Evolutionary conservation across 2,888 invertebrate genomes (phyloP), one percentile per base, ranked within the genome.

Genomic region (Heliconius aoede): DNA sequence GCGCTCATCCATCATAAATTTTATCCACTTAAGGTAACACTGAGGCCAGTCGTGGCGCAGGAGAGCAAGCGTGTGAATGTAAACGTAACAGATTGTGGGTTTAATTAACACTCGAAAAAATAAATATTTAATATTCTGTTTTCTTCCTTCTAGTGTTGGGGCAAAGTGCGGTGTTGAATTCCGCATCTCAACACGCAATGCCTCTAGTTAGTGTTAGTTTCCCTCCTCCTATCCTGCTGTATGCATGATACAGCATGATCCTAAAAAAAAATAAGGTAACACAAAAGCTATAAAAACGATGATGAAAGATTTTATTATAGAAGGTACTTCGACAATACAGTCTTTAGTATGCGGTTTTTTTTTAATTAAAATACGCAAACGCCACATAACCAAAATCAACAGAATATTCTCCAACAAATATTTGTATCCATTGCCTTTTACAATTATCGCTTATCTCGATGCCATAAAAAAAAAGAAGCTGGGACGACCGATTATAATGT

Each of bases 401-500:
- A 13, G 7, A 40, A 36, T 65, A 40, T 40, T 15, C 24, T 18
- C 24, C 24, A 65, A 26, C 15, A 65, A 36, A n/a, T 90, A 87
- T 87, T 87, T 87, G 87, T 87, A 89, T 89, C 82, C 85, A 86
- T 62, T 76, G 71, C 79, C 81, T 79, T 81, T 80, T 80, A 80
- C 78, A 79, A 78, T 58, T 73, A 58, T 80, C 80, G 80, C 80
- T 78, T 82, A 81, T 89, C 86, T 85, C 87, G 84, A 84, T 80
- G 81, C 69, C 74, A 85, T 84, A 89, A 91, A 92, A 51, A n/a
- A 92, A 90, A 88, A 85, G 85, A 86, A 88, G 86, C 88, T 86
- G 86, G 87, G 89, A 89, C 90, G 87, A 88, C 89, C 90, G 93
- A 93, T 93, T 93, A 93, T 93, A 93, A 91, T 91, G 88, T 91